phyloP scores from a whole-genome alignment of 2,113 vertebrate species.

The Nyctibius bracteatus region DNA sequence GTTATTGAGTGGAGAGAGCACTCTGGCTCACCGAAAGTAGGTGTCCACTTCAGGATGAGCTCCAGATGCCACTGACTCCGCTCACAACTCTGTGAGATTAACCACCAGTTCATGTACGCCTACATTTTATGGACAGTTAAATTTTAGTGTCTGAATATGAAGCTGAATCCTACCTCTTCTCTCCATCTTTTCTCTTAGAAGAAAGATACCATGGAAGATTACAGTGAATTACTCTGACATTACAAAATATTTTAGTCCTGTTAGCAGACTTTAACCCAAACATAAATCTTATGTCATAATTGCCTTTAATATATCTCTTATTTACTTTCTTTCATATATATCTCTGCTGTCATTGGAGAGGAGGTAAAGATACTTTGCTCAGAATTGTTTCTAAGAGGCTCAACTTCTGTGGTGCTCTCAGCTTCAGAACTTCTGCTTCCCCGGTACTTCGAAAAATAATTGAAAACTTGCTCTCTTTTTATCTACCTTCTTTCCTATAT shows the following conservation, averaged over 20 bases:
- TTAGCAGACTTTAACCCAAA: background rate
- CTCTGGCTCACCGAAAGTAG: background rate
- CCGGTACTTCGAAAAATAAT: background rate
- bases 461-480: background rate
- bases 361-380: background rate
- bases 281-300: background rate
- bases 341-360: background rate
- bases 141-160: background rate
- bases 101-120: background rate
- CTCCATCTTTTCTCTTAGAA: background rate
- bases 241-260: background rate
- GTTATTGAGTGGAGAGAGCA: background rate
- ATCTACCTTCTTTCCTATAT: background rate
- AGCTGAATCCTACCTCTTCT: background rate
- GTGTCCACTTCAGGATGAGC: background rate
- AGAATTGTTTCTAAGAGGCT: background rate
- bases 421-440: background rate
- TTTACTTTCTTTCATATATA: background rate
- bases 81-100: background rate
- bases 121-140: background rate
- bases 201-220: background rate
- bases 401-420: fast-evolving
- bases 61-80: background rate
- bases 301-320: background rate
- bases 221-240: background rate